Evolutionary conservation across 92 coral and sea anemone species (phyloP), one percentile per base, ranked within the genome.

Genomic region (Zoanthus solanderi): DNA sequence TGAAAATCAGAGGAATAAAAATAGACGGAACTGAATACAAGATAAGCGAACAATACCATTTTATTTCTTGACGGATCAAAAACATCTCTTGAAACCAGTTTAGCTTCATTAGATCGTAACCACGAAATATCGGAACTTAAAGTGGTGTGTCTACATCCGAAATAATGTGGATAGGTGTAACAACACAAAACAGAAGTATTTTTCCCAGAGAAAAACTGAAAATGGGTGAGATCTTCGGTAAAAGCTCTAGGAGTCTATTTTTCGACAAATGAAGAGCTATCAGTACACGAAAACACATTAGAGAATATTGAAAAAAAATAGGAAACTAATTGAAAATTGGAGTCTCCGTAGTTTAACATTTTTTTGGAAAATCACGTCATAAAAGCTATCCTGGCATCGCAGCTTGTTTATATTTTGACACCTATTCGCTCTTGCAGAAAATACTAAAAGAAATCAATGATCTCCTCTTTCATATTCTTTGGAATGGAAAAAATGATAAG

Each of bases 161-260:
- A 61, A 16, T 61, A 61, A 61, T 61, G 69, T 61, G 69, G 69
- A 61, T 61, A 61, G 69, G 69, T 16, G 69, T 9, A 61, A 61
- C 69, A 61, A 61, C 2, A 15, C 29, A 61, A 61, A 61, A 61
- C 69, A 10, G 69, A 61, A 16, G 15, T 61, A 12, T 7, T 61
- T 9, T 61, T 61, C 28, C 69, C 69, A 61, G 69, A 61, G 69
- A 61, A 61, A 61, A 61, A 15, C 69, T 61, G 5, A 61, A 61
- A 61, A 61, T 61, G 69, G 69, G 69, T 12, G 69, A 12, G 69
- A 61, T 61, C 69, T 18, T 61, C 69, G 69, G 29, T 61, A 61
- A 60, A 60, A 61, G 71, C 71, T 65, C 32, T 65, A 65, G 71
- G 28, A 65, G 31, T 65, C 71, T 65, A 65, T 30, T n/a, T 61